Conservation (phyloP, 2,888 invertebrate species). For the Andrena praecox region DNA sequence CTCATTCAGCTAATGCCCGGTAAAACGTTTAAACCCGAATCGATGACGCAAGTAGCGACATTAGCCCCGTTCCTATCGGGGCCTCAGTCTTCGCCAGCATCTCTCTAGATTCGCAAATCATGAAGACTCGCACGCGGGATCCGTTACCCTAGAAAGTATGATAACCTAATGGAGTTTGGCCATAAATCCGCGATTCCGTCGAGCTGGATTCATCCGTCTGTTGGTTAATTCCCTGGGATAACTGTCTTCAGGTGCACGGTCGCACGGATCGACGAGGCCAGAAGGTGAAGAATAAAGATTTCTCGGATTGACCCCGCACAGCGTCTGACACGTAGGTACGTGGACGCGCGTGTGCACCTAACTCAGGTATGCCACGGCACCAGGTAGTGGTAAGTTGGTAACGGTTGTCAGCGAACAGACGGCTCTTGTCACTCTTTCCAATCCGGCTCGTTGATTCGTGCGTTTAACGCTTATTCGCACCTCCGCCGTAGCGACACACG, state of each 20-base stretch:
- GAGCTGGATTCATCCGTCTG: neutral
- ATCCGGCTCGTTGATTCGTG: constrained; percentile 56
- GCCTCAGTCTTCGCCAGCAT: neutral
- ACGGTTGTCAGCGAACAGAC: constrained; percentile 70
- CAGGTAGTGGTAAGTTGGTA: constrained; percentile 57
- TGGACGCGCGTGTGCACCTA: constrained; percentile 35
- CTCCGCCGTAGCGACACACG: constrained; percentile 2
- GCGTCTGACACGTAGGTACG: constrained; percentile 38
- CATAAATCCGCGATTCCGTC: neutral
- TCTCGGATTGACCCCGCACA: constrained; percentile 57
- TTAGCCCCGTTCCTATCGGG: constrained; percentile 26
- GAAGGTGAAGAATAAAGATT: constrained; percentile 42
- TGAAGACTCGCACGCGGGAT: neutral
- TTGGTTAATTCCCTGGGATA: neutral
- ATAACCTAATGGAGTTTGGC: constrained; percentile 1
- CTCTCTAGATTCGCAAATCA: neutral
- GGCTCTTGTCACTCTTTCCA: constrained; percentile 69
- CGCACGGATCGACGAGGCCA: neutral
- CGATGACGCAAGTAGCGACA: constrained; percentile 37
- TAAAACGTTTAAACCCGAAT: constrained; percentile 12
- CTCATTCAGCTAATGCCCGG: neutral
- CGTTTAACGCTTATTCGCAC: constrained; percentile 56
- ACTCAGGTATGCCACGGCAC: constrained; percentile 56
- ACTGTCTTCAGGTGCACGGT: neutral
- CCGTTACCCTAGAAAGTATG: constrained; percentile 19